Evolutionary conservation across 2,888 invertebrate genomes (phyloP).

Genomic region (Cerastis leucographa): DNA sequence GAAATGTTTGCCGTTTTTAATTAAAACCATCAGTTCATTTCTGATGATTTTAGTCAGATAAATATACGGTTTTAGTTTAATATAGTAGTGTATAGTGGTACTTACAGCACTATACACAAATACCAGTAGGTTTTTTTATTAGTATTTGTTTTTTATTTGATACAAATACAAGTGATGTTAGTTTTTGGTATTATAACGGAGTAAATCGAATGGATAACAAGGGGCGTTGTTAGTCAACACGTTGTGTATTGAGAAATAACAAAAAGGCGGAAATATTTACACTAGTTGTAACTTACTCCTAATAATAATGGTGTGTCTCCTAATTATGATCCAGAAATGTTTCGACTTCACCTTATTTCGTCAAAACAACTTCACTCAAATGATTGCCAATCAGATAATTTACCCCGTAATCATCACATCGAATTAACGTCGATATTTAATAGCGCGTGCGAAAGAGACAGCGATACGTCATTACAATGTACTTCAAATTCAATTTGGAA

Average conservation of each 20-base stretch:
- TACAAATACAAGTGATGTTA: too few species aligned
- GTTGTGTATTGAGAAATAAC: background rate
- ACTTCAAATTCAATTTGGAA: slow-evolving; percentile 74
- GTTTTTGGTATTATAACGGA: too few species aligned
- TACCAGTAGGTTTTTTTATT: too few species aligned
- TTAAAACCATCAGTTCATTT: slow-evolving; percentile 33
- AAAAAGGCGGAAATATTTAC: too few species aligned
- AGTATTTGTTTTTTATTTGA: too few species aligned
- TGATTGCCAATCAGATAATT: slow-evolving; percentile 50
- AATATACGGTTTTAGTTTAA: slow-evolving; percentile 1
- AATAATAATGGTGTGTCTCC: background rate
- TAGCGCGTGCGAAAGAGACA: slow-evolving; percentile 63
- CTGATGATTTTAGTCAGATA: slow-evolving; percentile 29
- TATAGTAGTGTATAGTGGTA: background rate
- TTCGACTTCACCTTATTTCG: background rate
- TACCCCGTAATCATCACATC: slow-evolving; percentile 37
- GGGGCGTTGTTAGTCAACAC: background rate
- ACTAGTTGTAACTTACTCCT: background rate
- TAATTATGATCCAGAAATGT: background rate
- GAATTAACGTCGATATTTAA: slow-evolving; percentile 66
- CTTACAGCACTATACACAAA: too few species aligned
- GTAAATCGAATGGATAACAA: background rate
- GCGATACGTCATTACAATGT: slow-evolving; percentile 69
- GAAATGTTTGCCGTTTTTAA: slow-evolving; percentile 33
- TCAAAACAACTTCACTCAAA: slow-evolving; percentile 1